Conservation (phyloP, 2,797 vertebrate species). For the Malurus leucopterus region DNA sequence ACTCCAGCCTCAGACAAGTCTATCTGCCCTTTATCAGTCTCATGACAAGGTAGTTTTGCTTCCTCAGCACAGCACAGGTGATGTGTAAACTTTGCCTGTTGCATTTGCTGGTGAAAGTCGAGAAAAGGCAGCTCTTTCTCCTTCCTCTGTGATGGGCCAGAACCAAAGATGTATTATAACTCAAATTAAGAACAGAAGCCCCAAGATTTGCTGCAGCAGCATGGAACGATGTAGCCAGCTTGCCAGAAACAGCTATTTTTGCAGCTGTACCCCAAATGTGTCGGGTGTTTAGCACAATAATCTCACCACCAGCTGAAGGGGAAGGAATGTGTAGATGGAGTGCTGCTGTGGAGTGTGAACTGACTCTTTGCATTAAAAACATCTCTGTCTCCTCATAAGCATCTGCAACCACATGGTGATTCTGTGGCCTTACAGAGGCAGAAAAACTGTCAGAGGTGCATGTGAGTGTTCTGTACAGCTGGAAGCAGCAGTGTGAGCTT, state of each 20-base stretch:
- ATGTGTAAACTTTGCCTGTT: neutral
- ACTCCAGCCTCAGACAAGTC: neutral
- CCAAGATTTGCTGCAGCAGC: neutral
- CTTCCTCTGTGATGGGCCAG: neutral
- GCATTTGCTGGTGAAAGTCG: neutral
- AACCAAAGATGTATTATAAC: neutral
- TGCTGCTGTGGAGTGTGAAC: neutral
- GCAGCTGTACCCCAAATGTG: neutral
- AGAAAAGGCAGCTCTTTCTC: neutral
- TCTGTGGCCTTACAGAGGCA: neutral
- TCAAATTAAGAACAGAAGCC: neutral
- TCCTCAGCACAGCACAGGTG: neutral
- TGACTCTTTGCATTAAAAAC: neutral
- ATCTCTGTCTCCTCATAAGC: neutral
- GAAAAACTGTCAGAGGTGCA: neutral
- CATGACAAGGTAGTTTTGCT: neutral
- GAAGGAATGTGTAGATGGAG: neutral
- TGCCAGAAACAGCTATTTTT: neutral
- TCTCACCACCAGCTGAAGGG: neutral
- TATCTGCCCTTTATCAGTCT: neutral
- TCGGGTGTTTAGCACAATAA: neutral
- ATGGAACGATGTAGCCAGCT: neutral
- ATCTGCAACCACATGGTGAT: neutral
- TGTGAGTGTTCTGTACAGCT: neutral
- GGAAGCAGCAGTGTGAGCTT: neutral